Base-by-base conservation (phyloP, 2,888 invertebrate genomes). In the Caenorhabditis becei region DNA sequence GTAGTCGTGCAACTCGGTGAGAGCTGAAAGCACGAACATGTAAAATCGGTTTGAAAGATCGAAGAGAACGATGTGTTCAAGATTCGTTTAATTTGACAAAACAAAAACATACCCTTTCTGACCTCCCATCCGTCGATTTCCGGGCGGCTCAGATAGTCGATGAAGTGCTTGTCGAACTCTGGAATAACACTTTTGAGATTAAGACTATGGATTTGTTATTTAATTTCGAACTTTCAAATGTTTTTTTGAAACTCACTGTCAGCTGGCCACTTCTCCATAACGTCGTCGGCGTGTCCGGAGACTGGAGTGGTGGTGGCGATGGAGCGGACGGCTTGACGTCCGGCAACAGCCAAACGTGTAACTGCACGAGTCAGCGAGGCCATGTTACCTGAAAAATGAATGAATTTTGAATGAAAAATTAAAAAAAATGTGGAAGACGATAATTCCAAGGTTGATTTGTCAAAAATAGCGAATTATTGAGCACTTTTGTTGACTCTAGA, bases 101-200 rank as follows among this genome's bases (percentile, higher is more conserved):
- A 35, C 35, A n/a, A 41, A 35, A 66, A 56, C 84, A 16, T 37
- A 90, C 90, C 90, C 77, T 91, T 91, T 79, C 91, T 84, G 37
- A 91, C 87, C 83, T 90, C 88, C 91, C 91, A 91, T 67, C 90
- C 90, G 78, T 91, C 91, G 79, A 91, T 90, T 66, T 91, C 91
- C 51, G 90, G 88, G 11, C 90, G 86, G 79, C 62, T 89, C 72
- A 91, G 84, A 63, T 90, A 91, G 82, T 89, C 88, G 82, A 91
- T 88, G 86, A 90, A 91, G 80, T 90, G 89, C 70, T 88, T 88
- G 82, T 91, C 91, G 82, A 91, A 91, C 77, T 89, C 89, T 89
- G 72, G 79, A 86, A 81, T 23, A 41, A 65, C 32, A 26, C 32
- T 44, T 37, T 72, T 32, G 26, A 41, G 28, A 59, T 37, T 53